A percentile compares a stretch with the other conserved stretches of the same genome.
Conservation (phyloP, 2,888 invertebrate genomes). For the Morpho achilles region DNA sequence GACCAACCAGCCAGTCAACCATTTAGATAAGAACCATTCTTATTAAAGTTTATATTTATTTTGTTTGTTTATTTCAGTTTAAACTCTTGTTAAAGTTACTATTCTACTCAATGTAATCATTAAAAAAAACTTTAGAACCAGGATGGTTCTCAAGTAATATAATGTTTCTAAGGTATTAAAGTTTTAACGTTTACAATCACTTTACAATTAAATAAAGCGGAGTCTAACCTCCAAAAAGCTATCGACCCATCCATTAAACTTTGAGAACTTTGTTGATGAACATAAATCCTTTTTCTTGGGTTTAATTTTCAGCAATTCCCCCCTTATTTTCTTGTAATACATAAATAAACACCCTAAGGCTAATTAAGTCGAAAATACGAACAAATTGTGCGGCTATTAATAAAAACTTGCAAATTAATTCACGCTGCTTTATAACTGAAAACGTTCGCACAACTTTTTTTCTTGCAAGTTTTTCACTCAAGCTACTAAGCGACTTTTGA, state of each 20-base stretch:
- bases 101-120: no score
- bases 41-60: no score
- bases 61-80: no score
- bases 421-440: constrained; percentile 11
- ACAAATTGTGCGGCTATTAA: constrained; percentile 23
- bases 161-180: no score
- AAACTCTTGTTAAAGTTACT: no score
- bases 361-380: constrained; percentile 24
- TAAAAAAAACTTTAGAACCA: no score
- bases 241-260: constrained; percentile 35
- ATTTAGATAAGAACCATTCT: no score
- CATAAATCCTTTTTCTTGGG: constrained; percentile 22
- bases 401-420: constrained; percentile 24
- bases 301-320: constrained; percentile 21
- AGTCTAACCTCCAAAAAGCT: constrained; percentile 28
- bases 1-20: no score
- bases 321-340: constrained; percentile 5
- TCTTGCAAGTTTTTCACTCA: constrained; percentile 18
- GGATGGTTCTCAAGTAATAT: no score
- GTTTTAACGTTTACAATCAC: background rate
- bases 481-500: constrained; percentile 17
- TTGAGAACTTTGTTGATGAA: constrained; percentile 29
- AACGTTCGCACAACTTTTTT: constrained; percentile 16
- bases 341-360: constrained; percentile 20
- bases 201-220: constrained; percentile 21